phyloP scores from a whole-genome alignment of 2,113 vertebrate genomes.

The Tupaia tana region DNA sequence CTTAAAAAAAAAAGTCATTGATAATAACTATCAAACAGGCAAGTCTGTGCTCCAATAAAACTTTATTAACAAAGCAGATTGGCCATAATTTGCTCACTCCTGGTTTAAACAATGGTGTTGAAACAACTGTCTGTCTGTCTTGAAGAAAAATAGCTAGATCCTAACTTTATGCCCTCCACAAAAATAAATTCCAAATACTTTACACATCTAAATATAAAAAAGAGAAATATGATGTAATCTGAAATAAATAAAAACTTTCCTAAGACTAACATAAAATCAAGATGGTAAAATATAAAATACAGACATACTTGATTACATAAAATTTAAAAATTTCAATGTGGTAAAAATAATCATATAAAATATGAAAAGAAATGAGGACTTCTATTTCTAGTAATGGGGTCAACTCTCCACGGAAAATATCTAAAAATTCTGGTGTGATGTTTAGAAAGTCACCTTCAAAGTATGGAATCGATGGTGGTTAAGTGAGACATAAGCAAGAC shows the following conservation, averaged over 20 bases:
- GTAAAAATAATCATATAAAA: neutral
- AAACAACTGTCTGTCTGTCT: neutral
- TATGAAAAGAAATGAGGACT: constrained; percentile 11
- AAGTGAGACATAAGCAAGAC: neutral
- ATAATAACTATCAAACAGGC: neutral
- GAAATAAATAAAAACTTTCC: constrained; percentile 26
- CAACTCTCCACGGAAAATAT: neutral
- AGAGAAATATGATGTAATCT: neutral
- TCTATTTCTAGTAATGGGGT: constrained; percentile 7
- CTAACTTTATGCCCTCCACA: neutral
- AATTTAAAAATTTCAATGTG: neutral
- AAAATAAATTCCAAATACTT: constrained; percentile 16
- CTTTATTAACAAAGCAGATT: neutral
- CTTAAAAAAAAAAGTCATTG: neutral
- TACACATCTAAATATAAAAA: constrained; percentile 35
- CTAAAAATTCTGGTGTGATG: neutral
- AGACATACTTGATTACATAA: neutral
- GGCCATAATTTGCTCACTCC: neutral
- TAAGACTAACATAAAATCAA: constrained; percentile 32
- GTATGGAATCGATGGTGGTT: neutral
- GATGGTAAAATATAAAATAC: neutral
- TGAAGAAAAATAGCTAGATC: neutral
- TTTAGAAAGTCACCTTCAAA: constrained; percentile 26
- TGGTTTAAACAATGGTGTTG: neutral
- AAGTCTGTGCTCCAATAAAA: neutral